Conservation (phyloP, 2,888 invertebrate genomes). For the Acleris laterana region DNA sequence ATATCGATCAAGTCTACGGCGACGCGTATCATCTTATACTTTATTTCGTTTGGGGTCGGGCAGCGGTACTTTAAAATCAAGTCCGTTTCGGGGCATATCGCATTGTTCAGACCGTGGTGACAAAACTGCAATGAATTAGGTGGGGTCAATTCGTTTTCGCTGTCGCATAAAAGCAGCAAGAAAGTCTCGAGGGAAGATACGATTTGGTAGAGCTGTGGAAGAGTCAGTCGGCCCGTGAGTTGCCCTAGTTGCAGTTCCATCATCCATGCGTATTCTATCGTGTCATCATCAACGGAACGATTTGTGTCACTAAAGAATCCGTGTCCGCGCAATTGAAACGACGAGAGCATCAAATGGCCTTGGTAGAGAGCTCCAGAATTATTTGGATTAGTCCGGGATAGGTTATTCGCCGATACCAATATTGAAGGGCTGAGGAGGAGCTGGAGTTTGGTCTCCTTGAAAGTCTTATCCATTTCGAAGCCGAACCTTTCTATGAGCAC, state of each 20-base stretch:
- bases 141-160: constrained; percentile 94
- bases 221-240: constrained; percentile 94
- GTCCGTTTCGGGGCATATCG: constrained; percentile 88
- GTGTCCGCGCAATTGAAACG: constrained; percentile 95
- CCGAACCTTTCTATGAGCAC: constrained; percentile 95
- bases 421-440: constrained; percentile 94
- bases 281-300: constrained; percentile 95
- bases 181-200: constrained; percentile 95
- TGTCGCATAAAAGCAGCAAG: constrained; percentile 92
- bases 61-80: constrained; percentile 89
- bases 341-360: constrained; percentile 93
- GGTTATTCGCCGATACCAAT: constrained; percentile 90
- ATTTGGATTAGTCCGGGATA: constrained; percentile 85
- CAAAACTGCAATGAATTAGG: constrained; percentile 92
- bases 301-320: constrained; percentile 98
- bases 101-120: constrained; percentile 89
- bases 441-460: constrained; percentile 95
- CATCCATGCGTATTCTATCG: constrained; percentile 98
- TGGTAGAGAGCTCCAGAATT: constrained; percentile 86
- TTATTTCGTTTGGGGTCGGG: constrained; percentile 92
- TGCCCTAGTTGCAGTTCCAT: constrained; percentile 97
- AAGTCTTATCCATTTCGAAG: constrained; percentile 98
- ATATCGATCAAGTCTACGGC: constrained; percentile 95
- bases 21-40: constrained; percentile 96
- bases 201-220: constrained; percentile 94